Evolutionary conservation across 2,113 vertebrate species (phyloP).

Genomic region (Pelecanus crispus): DNA sequence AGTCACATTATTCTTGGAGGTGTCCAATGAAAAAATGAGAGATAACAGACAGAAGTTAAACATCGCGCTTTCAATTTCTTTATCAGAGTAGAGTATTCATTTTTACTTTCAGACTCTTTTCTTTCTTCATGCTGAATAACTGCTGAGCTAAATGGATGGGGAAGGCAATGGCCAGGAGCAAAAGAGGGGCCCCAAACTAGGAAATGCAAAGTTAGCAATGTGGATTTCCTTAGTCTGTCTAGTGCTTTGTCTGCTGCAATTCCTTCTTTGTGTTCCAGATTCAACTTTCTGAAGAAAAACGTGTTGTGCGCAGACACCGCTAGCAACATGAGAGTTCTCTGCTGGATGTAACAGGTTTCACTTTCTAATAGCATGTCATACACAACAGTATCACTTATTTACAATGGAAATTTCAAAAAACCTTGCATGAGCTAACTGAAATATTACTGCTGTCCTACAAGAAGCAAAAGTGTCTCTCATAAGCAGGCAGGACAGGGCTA

Average conservation of each 20-base stretch:
- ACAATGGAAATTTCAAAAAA: neutral
- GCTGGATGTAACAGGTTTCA: neutral
- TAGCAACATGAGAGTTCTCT: neutral
- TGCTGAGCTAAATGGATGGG: neutral
- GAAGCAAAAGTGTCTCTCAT: neutral
- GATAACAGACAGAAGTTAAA: neutral
- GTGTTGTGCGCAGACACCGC: accelerated
- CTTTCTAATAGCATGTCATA: neutral
- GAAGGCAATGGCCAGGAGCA: neutral
- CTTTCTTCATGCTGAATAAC: neutral
- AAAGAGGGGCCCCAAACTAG: neutral
- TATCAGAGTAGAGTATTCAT: no score
- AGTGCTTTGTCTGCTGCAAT: neutral
- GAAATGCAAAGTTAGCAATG: neutral
- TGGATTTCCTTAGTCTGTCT: neutral
- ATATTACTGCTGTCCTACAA: neutral
- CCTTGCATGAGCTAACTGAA: neutral
- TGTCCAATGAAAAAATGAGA: neutral
- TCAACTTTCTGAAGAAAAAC: neutral
- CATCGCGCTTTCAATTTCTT: accelerated
- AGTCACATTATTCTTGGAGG: neutral
- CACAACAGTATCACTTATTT: neutral
- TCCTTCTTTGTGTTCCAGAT: neutral
- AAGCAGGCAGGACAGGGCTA: neutral
- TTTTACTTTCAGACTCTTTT: neutral